Evolutionary conservation across 2,113 vertebrate species (phyloP), one percentile per base, ranked within the genome.

Genomic region (Elgaria multicarinata): DNA sequence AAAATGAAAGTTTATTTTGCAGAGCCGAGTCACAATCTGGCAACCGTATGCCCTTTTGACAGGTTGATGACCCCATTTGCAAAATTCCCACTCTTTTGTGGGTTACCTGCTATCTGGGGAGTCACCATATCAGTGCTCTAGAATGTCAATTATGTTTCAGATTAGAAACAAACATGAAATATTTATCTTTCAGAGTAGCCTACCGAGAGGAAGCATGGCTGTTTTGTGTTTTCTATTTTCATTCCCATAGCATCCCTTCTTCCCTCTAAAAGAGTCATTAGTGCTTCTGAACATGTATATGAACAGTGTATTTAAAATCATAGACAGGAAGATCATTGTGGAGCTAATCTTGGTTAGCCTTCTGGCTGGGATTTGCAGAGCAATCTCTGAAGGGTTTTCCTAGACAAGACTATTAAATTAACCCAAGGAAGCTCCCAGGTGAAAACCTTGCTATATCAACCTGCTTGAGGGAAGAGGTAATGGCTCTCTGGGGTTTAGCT

Each of bases 331-430:
- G 81, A 76, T 90, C 87, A 85, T 87, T 92, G 88, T 91, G 83
- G 90, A 64, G 87, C n/a, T 1, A 62, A 88, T 93, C 82, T 83
- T 71, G 94, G 3, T 1, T 64, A 74, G 86, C 86, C 79, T 92
- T 91, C 55, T 83, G 53, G 79, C 92, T 93, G 88, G 89, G 86
- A 85, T 91, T 95, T 95, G 84, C 81, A 93, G 90, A 92, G 89
- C 88, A 86, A 88, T 94, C 95, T 95, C 94, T 88, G 91, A 95
- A 93, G 91, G 93, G 72, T 95, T 93, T 95, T 83, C 79, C 74
- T 94, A 10, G 93, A 91, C 75, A 89, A 44, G 89, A 81, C 80
- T 76, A 74, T 92, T 94, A 93, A 95, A 95, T 96, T 95, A 96
- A 90, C 90, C 86, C 89, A 83, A 92, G 89, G 88, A 91, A 91